Percentiles rank a stretch among this genome's conserved stretches.
Evolutionary conservation across 2,113 vertebrate species (phyloP).

Genomic region (Actinemys pallida): DNA sequence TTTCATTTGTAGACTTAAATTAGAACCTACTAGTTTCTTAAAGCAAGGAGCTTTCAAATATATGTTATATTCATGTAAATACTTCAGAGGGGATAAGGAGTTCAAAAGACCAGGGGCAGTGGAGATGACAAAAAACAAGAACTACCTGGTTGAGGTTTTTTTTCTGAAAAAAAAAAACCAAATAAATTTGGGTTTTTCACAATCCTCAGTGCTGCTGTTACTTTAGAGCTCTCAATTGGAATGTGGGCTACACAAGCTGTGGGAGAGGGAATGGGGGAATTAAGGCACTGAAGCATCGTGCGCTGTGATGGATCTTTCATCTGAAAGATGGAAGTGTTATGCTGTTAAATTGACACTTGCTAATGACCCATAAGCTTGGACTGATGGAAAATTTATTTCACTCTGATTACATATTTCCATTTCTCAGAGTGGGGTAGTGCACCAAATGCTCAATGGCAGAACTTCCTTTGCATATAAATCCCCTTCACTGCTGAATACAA

Average conservation of each 20-base stretch:
- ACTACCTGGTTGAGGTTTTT: background rate
- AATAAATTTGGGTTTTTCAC: background rate
- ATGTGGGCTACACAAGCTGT: background rate
- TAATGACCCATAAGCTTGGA: background rate
- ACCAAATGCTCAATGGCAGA: no score
- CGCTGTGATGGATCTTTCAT: background rate
- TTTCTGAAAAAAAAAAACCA: background rate
- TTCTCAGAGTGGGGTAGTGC: background rate
- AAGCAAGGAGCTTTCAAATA: background rate
- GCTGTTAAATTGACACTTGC: background rate
- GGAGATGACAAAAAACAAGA: background rate
- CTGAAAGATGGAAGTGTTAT: background rate
- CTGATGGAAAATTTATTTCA: no score
- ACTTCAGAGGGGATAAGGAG: background rate
- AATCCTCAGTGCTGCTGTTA: background rate
- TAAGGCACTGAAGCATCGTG: background rate
- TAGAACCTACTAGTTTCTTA: background rate
- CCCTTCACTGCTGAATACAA: no score
- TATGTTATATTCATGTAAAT: background rate
- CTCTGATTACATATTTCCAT: no score
- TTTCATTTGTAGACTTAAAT: background rate
- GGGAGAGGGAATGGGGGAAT: rapidly evolving
- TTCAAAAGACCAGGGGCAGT: no score
- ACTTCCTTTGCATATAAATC: no score
- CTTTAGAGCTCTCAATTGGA: background rate